Evolutionary conservation across 2,113 vertebrate genomes (phyloP).

Genomic region (Halichoeres trimaculatus): DNA sequence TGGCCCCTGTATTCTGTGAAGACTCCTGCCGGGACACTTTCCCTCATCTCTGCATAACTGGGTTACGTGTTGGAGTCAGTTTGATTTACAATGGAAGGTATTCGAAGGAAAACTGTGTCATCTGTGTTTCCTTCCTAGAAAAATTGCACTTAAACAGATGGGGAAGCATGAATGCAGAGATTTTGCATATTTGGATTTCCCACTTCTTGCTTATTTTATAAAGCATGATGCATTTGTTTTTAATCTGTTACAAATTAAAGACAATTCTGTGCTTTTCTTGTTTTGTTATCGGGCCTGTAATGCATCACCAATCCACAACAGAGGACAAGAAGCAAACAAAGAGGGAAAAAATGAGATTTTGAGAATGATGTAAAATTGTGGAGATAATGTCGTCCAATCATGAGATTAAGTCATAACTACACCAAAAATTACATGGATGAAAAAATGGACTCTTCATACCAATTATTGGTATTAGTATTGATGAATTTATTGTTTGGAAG

Average conservation of each 20-base stretch:
- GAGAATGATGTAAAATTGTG: too few species aligned
- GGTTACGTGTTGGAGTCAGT: slow-evolving; percentile 44
- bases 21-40: slow-evolving; percentile 26
- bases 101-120: slow-evolving; percentile 18
- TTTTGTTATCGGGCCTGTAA: not conserved
- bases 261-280: not conserved
- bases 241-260: too few species aligned
- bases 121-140: slow-evolving; percentile 19
- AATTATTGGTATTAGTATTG: too few species aligned
- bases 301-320: not conserved
- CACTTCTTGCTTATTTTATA: not conserved
- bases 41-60: slow-evolving; percentile 21
- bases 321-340: too few species aligned
- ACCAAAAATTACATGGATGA: too few species aligned
- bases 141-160: not conserved
- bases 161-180: not conserved
- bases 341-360: too few species aligned
- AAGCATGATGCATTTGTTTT: not conserved
- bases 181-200: slow-evolving; percentile 6
- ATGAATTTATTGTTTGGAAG: too few species aligned
- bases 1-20: slow-evolving; percentile 27
- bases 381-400: too few species aligned
- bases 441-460: too few species aligned
- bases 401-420: too few species aligned
- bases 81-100: slow-evolving; percentile 47